A percentile compares a stretch with the other conserved stretches of the same genome.
Conservation (phyloP, 30 jellyfish, hydroid and myxozoan species). For the Hydra vulgaris region DNA sequence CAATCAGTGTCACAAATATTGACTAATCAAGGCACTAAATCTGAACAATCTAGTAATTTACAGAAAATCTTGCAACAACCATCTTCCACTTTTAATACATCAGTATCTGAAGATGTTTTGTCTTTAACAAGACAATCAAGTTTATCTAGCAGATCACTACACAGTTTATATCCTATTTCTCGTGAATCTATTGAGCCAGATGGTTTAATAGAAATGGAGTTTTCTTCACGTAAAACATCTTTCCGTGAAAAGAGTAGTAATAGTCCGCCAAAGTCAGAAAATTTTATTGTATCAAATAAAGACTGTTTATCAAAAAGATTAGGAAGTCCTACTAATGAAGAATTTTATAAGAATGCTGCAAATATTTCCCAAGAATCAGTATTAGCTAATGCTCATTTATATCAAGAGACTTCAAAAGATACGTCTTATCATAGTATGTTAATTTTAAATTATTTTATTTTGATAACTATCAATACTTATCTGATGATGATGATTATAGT, state of each 20-base stretch:
- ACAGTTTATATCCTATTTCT: constrained; percentile 10
- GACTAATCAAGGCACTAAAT: too few relatives aligned
- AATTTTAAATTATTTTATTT: background rate
- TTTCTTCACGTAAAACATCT: too few relatives aligned
- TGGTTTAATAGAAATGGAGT: too few relatives aligned
- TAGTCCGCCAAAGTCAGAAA: too few relatives aligned
- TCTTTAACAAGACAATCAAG: background rate
- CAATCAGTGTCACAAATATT: too few relatives aligned
- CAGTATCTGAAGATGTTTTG: too few relatives aligned
- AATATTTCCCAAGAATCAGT: constrained; percentile 43
- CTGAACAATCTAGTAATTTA: too few relatives aligned
- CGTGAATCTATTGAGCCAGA: background rate
- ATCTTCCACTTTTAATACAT: too few relatives aligned
- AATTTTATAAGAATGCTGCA: constrained; percentile 21
- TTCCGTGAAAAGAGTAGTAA: too few relatives aligned
- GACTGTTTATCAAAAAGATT: background rate
- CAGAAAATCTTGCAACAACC: too few relatives aligned
- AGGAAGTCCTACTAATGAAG: background rate
- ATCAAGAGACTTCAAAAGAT: constrained; percentile 36
- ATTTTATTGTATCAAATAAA: too few relatives aligned
- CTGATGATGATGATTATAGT: background rate
- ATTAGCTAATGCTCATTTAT: constrained; percentile 53
- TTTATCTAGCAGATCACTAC: background rate
- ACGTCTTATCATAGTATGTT: constrained; percentile 44
- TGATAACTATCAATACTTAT: background rate